phyloP scores from a whole-genome alignment of 1,140 invertebrate species.

The Acromyrmex charruanus region DNA sequence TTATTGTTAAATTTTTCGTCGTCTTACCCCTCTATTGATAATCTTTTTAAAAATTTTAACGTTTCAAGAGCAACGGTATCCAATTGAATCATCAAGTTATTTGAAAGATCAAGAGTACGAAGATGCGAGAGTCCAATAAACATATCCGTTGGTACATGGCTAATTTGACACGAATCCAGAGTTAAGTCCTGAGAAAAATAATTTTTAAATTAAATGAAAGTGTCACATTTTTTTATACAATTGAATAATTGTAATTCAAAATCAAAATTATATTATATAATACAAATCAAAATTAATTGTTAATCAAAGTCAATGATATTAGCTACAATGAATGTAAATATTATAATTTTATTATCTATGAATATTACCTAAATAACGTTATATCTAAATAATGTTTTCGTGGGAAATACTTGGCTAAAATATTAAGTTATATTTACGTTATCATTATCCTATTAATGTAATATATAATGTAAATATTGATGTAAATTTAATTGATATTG shows the following conservation, averaged over 20 bases:
- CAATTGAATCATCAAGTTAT: slow-evolving; percentile 81
- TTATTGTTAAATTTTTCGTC: not conserved
- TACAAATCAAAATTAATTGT: too few species aligned
- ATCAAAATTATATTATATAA: too few species aligned
- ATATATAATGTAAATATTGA: not conserved
- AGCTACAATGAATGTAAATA: not conserved
- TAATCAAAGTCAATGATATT: not conserved
- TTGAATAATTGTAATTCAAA: not conserved
- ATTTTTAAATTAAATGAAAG: slow-evolving; percentile 21
- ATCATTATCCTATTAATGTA: not conserved
- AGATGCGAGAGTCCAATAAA: slow-evolving; percentile 79
- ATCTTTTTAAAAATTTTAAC: slow-evolving; percentile 66
- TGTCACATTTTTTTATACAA: not conserved
- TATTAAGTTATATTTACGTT: not conserved
- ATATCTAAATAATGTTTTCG: not conserved
- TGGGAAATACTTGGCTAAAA: not conserved
- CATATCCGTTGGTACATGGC: slow-evolving; percentile 74
- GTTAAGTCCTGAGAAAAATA: slow-evolving; percentile 77
- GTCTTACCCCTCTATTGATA: slow-evolving; percentile 78
- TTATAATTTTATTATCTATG: not conserved
- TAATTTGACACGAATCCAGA: slow-evolving; percentile 81
- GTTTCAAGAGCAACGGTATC: slow-evolving; percentile 64
- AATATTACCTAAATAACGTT: not conserved
- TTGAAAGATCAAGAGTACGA: slow-evolving; percentile 81
- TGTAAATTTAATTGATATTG: not conserved